phyloP scores from a whole-genome alignment of 2,113 vertebrate genomes.

The Proterorhinus semilunaris region DNA sequence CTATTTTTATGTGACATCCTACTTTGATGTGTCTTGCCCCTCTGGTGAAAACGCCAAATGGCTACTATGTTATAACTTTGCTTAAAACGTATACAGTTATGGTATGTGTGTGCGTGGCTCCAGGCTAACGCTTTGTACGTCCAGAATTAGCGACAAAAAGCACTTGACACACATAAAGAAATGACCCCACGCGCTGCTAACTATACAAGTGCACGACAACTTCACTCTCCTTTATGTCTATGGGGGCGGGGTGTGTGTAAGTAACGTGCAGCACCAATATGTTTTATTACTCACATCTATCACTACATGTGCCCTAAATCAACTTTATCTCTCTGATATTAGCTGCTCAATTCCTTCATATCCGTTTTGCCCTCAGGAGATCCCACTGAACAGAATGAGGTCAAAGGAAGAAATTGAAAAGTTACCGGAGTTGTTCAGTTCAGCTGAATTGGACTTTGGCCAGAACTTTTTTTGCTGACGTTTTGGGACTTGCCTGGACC shows the following conservation, averaged over 20 bases:
- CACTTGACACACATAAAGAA: neutral
- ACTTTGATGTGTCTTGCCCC: constrained; percentile 53
- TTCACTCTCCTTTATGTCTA: constrained; percentile 30
- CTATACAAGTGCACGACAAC: constrained; percentile 33
- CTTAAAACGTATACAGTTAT: constrained; percentile 32
- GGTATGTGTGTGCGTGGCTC: constrained; percentile 31
- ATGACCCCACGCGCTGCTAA: constrained; percentile 5
- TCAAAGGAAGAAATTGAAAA: constrained; percentile 27
- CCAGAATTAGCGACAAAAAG: constrained; percentile 37
- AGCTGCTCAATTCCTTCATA: constrained; percentile 54
- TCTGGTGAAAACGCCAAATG: constrained; percentile 51
- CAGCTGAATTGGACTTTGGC: constrained; percentile 19
- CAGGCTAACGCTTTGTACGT: constrained; percentile 14
- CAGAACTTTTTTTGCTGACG: constrained; percentile 13
- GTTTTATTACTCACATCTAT: constrained; percentile 68
- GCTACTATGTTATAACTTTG: constrained; percentile 39
- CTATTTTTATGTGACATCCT: constrained; percentile 28
- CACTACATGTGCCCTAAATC: constrained; percentile 50
- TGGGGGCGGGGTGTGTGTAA: constrained; percentile 21
- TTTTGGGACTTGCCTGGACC: neutral
- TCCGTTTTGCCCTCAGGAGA: constrained; percentile 40
- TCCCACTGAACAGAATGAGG: constrained; percentile 52
- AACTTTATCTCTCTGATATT: constrained; percentile 64
- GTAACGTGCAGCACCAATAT: constrained; percentile 21
- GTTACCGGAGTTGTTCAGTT: constrained; percentile 12